Evolutionary conservation across 64 coral and sea anemone species (phyloP).

Genomic region (Dendrophyllia cribrosa): DNA sequence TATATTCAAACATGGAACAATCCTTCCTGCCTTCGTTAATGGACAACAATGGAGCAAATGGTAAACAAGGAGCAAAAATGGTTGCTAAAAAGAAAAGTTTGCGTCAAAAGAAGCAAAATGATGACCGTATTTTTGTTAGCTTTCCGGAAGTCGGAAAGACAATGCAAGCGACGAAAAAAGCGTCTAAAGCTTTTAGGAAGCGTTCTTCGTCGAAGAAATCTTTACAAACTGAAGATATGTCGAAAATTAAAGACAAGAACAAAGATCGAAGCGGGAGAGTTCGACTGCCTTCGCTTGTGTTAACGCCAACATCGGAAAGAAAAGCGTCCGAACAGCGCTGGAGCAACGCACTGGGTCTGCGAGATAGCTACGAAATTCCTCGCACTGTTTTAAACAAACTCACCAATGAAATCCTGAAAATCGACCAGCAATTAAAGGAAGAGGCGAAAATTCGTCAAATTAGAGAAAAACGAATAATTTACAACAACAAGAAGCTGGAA

Average conservation of each 20-base stretch:
- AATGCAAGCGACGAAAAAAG: neutral
- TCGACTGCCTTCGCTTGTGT: neutral
- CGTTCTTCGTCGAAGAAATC: neutral
- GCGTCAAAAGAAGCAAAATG: neutral
- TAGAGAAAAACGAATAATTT: constrained; percentile 7
- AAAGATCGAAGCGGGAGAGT: neutral
- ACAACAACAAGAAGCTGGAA: neutral
- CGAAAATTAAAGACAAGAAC: neutral
- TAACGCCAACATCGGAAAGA: neutral
- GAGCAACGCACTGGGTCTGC: neutral
- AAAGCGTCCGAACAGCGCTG: neutral
- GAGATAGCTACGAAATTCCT: constrained; percentile 31
- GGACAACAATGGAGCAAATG: neutral
- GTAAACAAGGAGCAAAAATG: neutral
- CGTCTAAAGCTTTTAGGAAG: neutral
- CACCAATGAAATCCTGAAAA: constrained; percentile 2
- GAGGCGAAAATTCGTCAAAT: constrained; percentile 5
- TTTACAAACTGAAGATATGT: neutral
- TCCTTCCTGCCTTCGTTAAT: constrained; percentile 19
- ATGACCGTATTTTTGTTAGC: neutral
- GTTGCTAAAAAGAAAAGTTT: neutral
- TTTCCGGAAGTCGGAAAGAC: constrained; percentile 19
- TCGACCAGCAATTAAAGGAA: constrained; percentile 11
- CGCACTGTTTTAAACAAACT: constrained; percentile 28
- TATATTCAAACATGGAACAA: constrained; percentile 1